Evolutionary conservation across 2,888 invertebrate species (phyloP), one percentile per base, ranked within the genome.

Genomic region (Orchesellides sinensis): DNA sequence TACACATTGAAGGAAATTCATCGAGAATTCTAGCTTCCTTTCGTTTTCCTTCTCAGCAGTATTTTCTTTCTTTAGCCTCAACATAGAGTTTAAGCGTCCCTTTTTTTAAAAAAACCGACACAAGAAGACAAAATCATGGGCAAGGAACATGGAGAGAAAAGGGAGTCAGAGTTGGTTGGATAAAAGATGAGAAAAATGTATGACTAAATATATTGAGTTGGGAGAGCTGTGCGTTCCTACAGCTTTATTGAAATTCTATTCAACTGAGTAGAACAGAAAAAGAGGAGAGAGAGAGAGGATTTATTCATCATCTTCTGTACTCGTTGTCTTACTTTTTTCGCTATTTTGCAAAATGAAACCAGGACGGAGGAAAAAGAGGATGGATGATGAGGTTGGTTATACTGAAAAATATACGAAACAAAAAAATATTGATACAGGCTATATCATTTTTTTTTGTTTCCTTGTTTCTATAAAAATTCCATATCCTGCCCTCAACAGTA

Each of bases 181-280:
- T 54, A 69, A 69, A 78, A 56, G 68, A 78, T 69, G 69, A 70
- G 70, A 70, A 70, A 66, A 79, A 79, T 63, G 61, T 63, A 56
- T n/a, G 40, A 40, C 70, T 52, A 6, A 32, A 79, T 70, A 79
- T 79, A 79, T 79, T 79, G 70, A 70, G 79, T 79, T 79, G 61
- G 69, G 61, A n/a, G n/a, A 78, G 70, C 59, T 69, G 79, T 79
- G n/a, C n/a, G n/a, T n/a, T n/a, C n/a, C n/a, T n/a, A 70, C 79
- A 70, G 63, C 52, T 35, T 80, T 80, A 80, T 80, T 80, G 80
- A 80, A 80, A 80, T 80, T 80, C 72, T 80, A 80, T 80, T 80
- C 73, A 80, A 73, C 65, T 65, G 61, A 70, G 61, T 21, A 66
- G 59, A 25, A 25, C 32, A n/a, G 56, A 23, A n/a, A 59, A 19